Base-by-base conservation (phyloP, 2,797 vertebrate genomes). In the Serranus cabrilla region DNA sequence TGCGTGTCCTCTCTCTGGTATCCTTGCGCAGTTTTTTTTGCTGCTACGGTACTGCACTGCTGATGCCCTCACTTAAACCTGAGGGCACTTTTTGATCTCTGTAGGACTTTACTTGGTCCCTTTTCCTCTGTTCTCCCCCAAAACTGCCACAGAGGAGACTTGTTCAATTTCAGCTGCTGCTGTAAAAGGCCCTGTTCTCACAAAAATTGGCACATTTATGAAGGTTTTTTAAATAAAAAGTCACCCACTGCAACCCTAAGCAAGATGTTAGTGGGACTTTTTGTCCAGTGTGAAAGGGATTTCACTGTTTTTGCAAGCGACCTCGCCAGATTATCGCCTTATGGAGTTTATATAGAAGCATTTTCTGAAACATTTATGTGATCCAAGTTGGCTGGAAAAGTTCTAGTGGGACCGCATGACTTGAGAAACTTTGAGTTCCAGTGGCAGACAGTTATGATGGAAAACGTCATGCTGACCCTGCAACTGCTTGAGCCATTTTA, bases 71-170 rank as follows among this genome's bases (percentile, higher is more conserved):
- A 63, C 60, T 79, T 81, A 76, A 80, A 86, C 60, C 65, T 42
- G 9, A 47, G 52, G 79, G 70, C 61, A 75, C 64, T 73, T 61
- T 81, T 65, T 78, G 50, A 84, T 88, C 78, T 86, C 68, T 47
- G 18, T 20, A 54, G 62, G 55, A 76, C 45, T 60, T 8, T 39
- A 42, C 43, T 52, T 70, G 49, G 60, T 78, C 71, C 64, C 80
- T 17, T 46, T 71, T 69, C 20, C 23, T 8, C 25, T 52, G 9
- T 60, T 43, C n/a, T 21, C 23, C 5, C 39, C 31, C 34, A 18
- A 64, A 62, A 68, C 9, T 55, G 46, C 16, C 46, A 34, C 51
- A 59, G 34, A 54, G 62, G 55, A 78, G 42, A 17, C 40, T 71
- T 56, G 20, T 25, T 34, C 8, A 43, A 43, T 10, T 10, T 50